These are phyloP conservation scores for Chironex yamaguchii DNA, from an alignment of 30 jellyfish, hydroid and myxozoan species.

Conservation along the genomic window DNA sequence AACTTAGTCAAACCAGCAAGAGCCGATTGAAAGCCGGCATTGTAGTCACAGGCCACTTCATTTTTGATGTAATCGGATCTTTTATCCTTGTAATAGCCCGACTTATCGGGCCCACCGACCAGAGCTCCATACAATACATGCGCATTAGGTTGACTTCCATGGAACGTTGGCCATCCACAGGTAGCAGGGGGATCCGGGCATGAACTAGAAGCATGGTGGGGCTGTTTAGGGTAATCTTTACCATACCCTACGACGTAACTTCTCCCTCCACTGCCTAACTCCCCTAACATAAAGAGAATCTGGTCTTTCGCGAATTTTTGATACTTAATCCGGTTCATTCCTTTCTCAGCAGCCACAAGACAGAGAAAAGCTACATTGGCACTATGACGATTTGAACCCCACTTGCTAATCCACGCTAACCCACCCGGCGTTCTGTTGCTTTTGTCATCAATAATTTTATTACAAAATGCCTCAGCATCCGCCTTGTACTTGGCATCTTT, in stretches of 20 bases:
- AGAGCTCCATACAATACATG: conserved; percentile 77
- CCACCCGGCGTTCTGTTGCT: conserved; percentile 69
- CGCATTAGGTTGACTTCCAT: conserved; percentile 50
- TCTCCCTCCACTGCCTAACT: conserved; percentile 53
- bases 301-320: conserved; percentile 66
- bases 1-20: conserved; percentile 73
- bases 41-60: conserved; percentile 76
- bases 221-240: conserved; percentile 65
- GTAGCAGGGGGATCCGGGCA: conserved; percentile 71
- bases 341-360: conserved; percentile 58
- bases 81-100: conserved; percentile 50
- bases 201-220: conserved; percentile 76
- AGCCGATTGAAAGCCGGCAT: conserved; percentile 85
- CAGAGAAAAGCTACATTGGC: conserved; percentile 84
- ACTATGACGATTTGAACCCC: conserved; percentile 87
- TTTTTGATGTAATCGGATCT: conserved; percentile 69
- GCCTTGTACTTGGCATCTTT: conserved; percentile 9
- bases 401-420: conserved; percentile 61
- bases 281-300: conserved; percentile 71
- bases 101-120: conserved; percentile 80
- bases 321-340: conserved; percentile 20
- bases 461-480: conserved; percentile 55
- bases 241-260: conserved; percentile 87
- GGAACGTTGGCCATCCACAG: conserved; percentile 53
- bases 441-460: conserved; percentile 10